Evolutionary conservation across 2,797 vertebrate genomes (phyloP).

Genomic region (Rhincodon typus): DNA sequence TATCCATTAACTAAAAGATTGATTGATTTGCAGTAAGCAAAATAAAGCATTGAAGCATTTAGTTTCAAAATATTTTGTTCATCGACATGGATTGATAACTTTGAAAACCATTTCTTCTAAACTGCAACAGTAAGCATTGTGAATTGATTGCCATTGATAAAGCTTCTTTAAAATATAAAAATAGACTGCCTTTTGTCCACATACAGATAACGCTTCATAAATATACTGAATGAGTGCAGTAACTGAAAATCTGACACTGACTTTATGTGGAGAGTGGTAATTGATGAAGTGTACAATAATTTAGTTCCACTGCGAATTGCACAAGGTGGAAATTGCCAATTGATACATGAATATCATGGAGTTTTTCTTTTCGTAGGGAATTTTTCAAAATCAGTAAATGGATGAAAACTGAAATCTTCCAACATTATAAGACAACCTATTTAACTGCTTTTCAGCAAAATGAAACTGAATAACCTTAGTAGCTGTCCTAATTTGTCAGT

Average conservation of each 20-base stretch:
- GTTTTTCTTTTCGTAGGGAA: background rate
- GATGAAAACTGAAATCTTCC: background rate
- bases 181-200: background rate
- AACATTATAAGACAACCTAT: background rate
- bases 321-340: background rate
- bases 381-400: constrained; percentile 18
- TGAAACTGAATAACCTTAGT: background rate
- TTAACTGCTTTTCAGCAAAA: background rate
- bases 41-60: background rate
- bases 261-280: background rate
- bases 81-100: background rate
- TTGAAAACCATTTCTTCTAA: background rate
- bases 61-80: constrained; percentile 29
- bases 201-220: background rate
- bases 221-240: background rate
- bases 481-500: background rate
- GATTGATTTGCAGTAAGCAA: background rate
- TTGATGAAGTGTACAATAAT: background rate
- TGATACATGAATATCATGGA: background rate
- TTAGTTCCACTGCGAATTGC: background rate
- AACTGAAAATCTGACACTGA: constrained; percentile 2
- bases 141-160: background rate
- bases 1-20: background rate
- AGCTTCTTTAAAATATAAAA: background rate
- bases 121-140: constrained; percentile 12